A percentile compares a stretch with the other conserved stretches of the same genome.
phyloP scores from a whole-genome alignment of 2,797 vertebrate genomes.

The Potorous gilbertii region DNA sequence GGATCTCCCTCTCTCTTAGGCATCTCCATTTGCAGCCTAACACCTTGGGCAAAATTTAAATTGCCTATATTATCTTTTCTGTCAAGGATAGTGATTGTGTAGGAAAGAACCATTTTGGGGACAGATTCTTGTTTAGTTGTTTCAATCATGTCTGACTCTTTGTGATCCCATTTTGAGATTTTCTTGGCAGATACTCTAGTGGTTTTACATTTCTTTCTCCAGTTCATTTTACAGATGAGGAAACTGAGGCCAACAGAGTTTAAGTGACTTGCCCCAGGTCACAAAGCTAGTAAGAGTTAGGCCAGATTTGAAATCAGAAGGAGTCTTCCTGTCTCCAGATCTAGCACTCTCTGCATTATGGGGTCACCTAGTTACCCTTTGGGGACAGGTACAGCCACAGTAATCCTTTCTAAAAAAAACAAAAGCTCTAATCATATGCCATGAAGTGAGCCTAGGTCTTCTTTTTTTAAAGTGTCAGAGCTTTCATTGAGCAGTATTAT shows the following conservation, averaged over 20 bases:
- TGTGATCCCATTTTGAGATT: background rate
- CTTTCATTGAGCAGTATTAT: background rate
- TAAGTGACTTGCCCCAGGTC: background rate
- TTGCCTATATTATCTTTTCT: background rate
- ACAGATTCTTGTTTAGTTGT: background rate
- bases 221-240: background rate
- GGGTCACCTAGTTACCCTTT: background rate
- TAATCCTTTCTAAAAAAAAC: background rate
- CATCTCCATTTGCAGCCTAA: background rate
- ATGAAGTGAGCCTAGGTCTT: background rate
- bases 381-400: background rate
- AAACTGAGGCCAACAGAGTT: background rate
- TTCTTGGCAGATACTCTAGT: background rate
- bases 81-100: constrained; percentile 10
- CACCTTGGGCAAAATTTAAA: constrained; percentile 23
- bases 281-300: background rate
- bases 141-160: background rate
- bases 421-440: background rate
- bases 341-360: background rate
- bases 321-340: background rate
- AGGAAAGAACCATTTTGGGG: constrained; percentile 27
- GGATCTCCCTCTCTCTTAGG: constrained; percentile 4
- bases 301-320: background rate
- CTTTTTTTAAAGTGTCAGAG: background rate
- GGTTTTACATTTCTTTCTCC: background rate